A percentile compares a stretch with the other conserved stretches of the same genome.
Evolutionary conservation across 2,113 vertebrate genomes (phyloP).

Genomic region (Centrocercus urophasianus): DNA sequence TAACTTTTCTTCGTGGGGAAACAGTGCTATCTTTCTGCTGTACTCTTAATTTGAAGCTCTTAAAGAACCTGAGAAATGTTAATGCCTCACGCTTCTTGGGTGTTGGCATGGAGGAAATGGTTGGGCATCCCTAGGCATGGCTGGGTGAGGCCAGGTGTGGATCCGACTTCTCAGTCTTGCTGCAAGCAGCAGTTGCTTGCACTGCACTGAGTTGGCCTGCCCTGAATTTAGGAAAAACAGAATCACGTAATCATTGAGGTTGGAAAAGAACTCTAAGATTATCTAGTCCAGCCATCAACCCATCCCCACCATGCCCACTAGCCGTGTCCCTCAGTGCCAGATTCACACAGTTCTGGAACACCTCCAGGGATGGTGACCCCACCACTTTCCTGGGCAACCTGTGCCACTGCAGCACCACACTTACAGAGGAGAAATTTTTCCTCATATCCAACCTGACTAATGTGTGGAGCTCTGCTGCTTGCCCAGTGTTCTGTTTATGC

Average conservation of each 20-base stretch:
- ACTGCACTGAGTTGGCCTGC: neutral
- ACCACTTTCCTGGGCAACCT: no score
- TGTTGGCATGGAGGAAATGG: neutral
- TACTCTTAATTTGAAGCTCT: neutral
- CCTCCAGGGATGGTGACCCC: no score
- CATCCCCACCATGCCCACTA: no score
- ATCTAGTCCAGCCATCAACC: no score
- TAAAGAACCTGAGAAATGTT: neutral
- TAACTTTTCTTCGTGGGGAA: neutral
- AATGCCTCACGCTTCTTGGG: neutral
- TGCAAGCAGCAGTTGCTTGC: fast-evolving
- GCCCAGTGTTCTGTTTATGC: fast-evolving
- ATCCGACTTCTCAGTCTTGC: neutral
- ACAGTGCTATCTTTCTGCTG: neutral
- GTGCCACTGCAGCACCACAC: no score
- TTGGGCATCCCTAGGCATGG: neutral
- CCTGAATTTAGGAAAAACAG: neutral
- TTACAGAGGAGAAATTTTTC: no score
- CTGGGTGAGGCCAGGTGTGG: neutral
- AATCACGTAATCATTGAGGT: no score
- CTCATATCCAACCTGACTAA: no score
- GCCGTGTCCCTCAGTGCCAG: no score
- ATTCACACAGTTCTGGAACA: no score
- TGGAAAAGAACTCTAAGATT: no score
- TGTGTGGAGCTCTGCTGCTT: neutral